Base-by-base conservation (phyloP, 2,888 invertebrate species). In the Agrypnus murinus region DNA sequence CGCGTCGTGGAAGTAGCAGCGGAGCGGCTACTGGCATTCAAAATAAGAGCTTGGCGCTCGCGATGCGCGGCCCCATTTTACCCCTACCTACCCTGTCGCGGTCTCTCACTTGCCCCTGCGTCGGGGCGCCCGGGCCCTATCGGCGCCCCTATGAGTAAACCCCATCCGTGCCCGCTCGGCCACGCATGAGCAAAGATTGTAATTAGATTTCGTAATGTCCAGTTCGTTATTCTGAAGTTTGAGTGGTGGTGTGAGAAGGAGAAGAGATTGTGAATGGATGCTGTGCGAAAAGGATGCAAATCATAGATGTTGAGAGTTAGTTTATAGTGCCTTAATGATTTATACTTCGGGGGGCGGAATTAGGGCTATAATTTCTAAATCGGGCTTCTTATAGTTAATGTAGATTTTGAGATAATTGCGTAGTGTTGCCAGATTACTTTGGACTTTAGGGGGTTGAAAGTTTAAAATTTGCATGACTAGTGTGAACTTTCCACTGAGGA, bases 161-260 rank as follows among this genome's bases (percentile, higher is more conserved):
- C 81, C 81, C 80, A 80, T 81, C 80, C 81, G 77, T 79, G 80
- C 78, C 71, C 78, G 78, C 74, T 75, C 80, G 81, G 82, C 82
- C 84, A 86, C 86, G 86, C 86, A 86, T 86, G 86, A 86, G 85
- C 86, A 85, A 85, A 85, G 85, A 86, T 86, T 84, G 85, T 86
- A 86, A 86, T 86, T 86, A 86, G 86, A 86, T 86, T 71, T 86
- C 86, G 86, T 85, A 86, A 86, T 86, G 86, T 86, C 86, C 86
- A 86, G 86, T 86, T 85, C 84, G 85, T 85, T 85, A 83, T 82
- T 82, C 72, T 72, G 64, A 55, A 69, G 66, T 65, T 60, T 65
- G 69, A 74, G 74, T 57, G 74, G 58, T 53, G 63, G 73, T 69
- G 64, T 60, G 71, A 71, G 72, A 75, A 66, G 75, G 69, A 70